Base-by-base conservation (phyloP, 2,888 invertebrate species). In the Agapostemon virescens region DNA sequence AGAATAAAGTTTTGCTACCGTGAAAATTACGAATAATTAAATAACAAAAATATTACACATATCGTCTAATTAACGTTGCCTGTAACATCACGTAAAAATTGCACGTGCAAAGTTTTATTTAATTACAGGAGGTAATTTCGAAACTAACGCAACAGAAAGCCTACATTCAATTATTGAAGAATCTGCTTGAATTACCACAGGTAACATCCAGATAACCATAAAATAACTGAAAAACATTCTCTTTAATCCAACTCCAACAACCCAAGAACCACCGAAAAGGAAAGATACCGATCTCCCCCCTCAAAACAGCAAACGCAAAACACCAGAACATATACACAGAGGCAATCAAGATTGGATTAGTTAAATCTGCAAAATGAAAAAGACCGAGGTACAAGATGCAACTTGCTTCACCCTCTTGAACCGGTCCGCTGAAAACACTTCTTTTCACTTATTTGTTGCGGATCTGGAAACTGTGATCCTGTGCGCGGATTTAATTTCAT, bases 391-490 rank as follows among this genome's bases (percentile, higher is more conserved):
- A 40, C 55, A 45, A 42, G 42, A 36, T 20, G 68, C 36, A 58
- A 45, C 74, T 61, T 52, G 52, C 68, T 68, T 58, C 58, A 30
- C 23, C 23, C 33, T 9, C 17, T 13, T 33, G 45, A 26, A 9
- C 23, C 58, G 20, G n/a, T 38, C 42, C n/a, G 61, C 40, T 40
- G 40, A 64, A 64, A 23, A 40, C 52, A 13, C 0, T 45, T 23
- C 42, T 64, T 69, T 66, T 30, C n/a, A 64, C 26, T 33, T 66
- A 77, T 78, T 75, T 75, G 49, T 26, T 1, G 64, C 11, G 13
- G 23, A 63, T 30, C 26, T 45, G 36, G 45, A 36, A 23, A 42
- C 63, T 26, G 52, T 17, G 69, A n/a, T 36, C 38, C 36, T 49
- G 15, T 15, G 26, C 6, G 3, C 13, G 49, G 30, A n/a, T 23